Evolutionary conservation across 2,797 vertebrate species (phyloP), one percentile per base, ranked within the genome.

Genomic region (Periparus ater): DNA sequence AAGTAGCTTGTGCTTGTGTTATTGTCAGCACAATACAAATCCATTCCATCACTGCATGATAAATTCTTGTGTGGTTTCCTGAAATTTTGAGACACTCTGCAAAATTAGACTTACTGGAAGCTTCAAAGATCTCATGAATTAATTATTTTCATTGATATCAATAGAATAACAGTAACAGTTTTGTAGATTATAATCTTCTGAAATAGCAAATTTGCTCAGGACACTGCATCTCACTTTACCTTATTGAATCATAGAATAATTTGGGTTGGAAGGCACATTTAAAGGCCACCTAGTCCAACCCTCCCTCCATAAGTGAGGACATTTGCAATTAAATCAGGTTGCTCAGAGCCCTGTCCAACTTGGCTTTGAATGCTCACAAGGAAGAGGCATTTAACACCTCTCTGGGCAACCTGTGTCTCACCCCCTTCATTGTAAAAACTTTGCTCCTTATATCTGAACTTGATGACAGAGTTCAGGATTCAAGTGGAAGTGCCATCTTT

Each of bases 41-140:
- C 38, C 58, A 19, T 34, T 62, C 13, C 45, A 57, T 82, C 0
- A 0, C 42, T 30, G 2, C 21, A 27, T 13, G 48, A 29, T 44
- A 81, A 85, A 55, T 8, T 45, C 1, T 30, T 30, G 16, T 40
- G 29, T 29, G 26, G 17, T 45, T 92, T 93, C 51, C 54, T 77
- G 62, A 74, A 88, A 78, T 75, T 83, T 65, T 85, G 40, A 89
- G 78, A 53, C 21, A 13, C 22, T 72, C 38, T 86, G 19, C 34
- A 76, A 75, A 88, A 80, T 32, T 9, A 50, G 30, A 61, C 20
- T 85, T 87, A 60, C 6, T 47, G 42, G 34, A 88, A 90, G 26
- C 34, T 61, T 51, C 47, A 80, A 44, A 80, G n/a, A 47, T 44
- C 32, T 93, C 58, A 47, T 50, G 13, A 89, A 57, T 3, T 1